Percentiles rank a stretch among this genome's conserved stretches.
Evolutionary conservation across 2,113 vertebrate species (phyloP).

Genomic region (Triplophysa tibetana): DNA sequence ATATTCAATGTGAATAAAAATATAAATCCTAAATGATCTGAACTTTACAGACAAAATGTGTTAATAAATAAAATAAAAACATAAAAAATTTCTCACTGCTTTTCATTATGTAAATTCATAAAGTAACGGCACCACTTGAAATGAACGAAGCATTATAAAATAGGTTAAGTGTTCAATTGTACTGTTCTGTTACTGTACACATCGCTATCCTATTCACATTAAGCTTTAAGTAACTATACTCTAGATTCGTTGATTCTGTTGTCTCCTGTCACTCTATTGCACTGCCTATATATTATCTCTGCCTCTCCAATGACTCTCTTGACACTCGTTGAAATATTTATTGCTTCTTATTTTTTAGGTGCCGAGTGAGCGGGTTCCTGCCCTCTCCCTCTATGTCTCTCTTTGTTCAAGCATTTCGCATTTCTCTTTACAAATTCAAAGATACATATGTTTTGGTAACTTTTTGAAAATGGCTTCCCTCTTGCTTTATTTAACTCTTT

Average conservation of each 20-base stretch:
- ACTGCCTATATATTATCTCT: conserved; percentile 63
- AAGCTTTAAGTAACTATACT: conserved; percentile 57
- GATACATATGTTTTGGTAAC: conserved; percentile 23
- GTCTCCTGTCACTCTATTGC: conserved; percentile 56
- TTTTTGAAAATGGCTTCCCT: conserved; percentile 47
- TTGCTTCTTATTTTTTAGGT: conserved; percentile 75
- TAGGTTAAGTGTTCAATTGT: conserved; percentile 47
- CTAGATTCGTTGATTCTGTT: conserved; percentile 38
- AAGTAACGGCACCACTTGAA: conserved; percentile 65
- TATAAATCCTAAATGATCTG: conserved; percentile 52
- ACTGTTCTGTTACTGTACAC: conserved; percentile 55
- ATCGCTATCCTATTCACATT: conserved; percentile 62
- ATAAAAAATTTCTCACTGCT: background rate
- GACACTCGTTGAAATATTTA: conserved; percentile 76
- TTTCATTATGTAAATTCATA: conserved; percentile 55
- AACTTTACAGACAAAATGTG: conserved; percentile 57
- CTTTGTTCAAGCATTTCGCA: conserved; percentile 29
- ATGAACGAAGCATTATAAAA: conserved; percentile 50
- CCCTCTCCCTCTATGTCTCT: conserved; percentile 47
- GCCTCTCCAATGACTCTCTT: conserved; percentile 60
- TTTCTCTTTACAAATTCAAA: conserved; percentile 9
- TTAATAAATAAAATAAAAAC: conserved; percentile 63
- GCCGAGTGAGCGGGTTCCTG: conserved; percentile 35
- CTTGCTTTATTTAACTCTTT: conserved; percentile 36
- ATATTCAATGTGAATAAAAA: conserved; percentile 62